These are phyloP conservation scores for Pyrochroa serraticornis DNA, from an alignment of 2,888 invertebrate species.

Conservation along the genomic window DNA sequence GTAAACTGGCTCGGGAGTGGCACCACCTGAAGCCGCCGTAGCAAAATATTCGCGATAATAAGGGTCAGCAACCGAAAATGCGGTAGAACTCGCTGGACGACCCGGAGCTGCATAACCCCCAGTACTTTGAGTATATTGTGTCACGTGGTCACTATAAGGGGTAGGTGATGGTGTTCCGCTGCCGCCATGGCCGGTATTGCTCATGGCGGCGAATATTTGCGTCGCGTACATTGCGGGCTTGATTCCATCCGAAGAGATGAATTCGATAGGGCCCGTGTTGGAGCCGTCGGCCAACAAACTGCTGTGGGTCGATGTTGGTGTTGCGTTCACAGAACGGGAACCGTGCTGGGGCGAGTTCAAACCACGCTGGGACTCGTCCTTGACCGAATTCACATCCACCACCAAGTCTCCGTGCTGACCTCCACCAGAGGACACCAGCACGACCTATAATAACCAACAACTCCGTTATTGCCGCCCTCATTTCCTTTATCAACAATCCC, in stretches of 20 bases:
- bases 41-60: conserved; percentile 84
- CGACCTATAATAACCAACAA: conserved; percentile 56
- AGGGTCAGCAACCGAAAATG: conserved; percentile 71
- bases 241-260: conserved; percentile 60
- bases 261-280: conserved; percentile 58
- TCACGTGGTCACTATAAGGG: conserved; percentile 55
- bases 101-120: conserved; percentile 53
- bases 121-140: conserved; percentile 53
- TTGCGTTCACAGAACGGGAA: conserved; percentile 71
- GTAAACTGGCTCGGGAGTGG: conserved; percentile 63
- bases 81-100: conserved; percentile 58
- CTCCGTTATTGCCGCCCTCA: conserved; percentile 15
- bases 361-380: conserved; percentile 66
- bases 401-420: conserved; percentile 57
- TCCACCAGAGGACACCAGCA: conserved; percentile 57
- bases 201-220: conserved; percentile 72
- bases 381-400: conserved; percentile 63
- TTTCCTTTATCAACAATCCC: conserved; percentile 11
- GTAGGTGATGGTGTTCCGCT: conserved; percentile 71
- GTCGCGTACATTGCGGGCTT: conserved; percentile 70
- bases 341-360: conserved; percentile 69
- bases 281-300: conserved; percentile 65
- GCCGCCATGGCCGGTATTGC: conserved; percentile 53
- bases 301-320: conserved; percentile 68
- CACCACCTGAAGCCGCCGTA: conserved; percentile 62